These are phyloP conservation scores for Nemotelus pantherinus DNA, from an alignment of 2,888 invertebrate genomes.

Conservation along the genomic window DNA sequence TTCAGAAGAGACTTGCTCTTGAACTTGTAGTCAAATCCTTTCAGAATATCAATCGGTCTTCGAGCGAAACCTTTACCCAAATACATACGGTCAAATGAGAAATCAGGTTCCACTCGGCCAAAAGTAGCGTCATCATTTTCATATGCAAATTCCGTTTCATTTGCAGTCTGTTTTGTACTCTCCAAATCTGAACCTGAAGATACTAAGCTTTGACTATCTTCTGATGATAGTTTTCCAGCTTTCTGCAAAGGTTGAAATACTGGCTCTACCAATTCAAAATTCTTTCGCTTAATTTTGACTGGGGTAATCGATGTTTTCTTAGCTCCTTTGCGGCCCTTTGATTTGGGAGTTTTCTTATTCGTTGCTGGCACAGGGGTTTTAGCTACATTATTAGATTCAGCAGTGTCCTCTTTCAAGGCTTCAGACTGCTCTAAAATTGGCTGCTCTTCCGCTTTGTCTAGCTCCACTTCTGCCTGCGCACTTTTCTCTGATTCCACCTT, in stretches of 20 bases:
- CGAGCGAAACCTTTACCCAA: conserved; percentile 39
- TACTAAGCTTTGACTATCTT: not conserved
- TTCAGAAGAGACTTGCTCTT: conserved; percentile 47
- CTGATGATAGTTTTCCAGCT: conserved; percentile 32
- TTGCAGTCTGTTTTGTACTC: too few species aligned
- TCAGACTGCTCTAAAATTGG: too few species aligned
- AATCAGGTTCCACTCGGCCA: not conserved
- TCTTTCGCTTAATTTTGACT: conserved; percentile 36
- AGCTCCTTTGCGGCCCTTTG: conserved; percentile 34
- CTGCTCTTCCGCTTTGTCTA: not conserved
- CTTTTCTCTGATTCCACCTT: not conserved
- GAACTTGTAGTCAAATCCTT: conserved; percentile 49
- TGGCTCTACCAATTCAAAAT: conserved; percentile 22
- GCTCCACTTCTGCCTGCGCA: not conserved
- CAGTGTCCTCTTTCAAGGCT: not conserved
- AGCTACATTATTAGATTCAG: not conserved
- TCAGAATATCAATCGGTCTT: conserved; percentile 47
- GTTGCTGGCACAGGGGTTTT: not conserved
- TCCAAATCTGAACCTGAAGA: too few species aligned
- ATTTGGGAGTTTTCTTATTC: conserved; percentile 38
- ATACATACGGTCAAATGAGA: conserved; percentile 23
- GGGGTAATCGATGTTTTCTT: conserved; percentile 29
- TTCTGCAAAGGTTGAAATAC: conserved; percentile 32
- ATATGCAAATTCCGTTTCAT: too few species aligned
- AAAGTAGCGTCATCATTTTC: not conserved